A percentile compares a stretch with the other conserved stretches of the same genome.
phyloP scores from a whole-genome alignment of 2,888 invertebrate genomes.

The Diarsia brunnea region DNA sequence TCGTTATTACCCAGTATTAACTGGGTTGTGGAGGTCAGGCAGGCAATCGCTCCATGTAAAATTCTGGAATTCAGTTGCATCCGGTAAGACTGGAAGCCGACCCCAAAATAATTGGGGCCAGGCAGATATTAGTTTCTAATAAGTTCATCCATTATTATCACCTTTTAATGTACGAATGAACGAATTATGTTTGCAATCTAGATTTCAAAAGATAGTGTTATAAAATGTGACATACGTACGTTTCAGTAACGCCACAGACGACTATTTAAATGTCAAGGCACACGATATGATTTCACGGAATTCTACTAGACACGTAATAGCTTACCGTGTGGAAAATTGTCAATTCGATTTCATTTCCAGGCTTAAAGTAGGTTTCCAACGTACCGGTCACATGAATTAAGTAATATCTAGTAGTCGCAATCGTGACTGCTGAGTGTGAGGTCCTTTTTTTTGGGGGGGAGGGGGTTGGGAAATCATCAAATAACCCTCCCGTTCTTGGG shows the following conservation, averaged over 20 bases:
- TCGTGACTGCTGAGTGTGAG: too few species aligned
- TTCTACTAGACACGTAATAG: conserved; percentile 25
- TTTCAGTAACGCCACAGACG: not conserved
- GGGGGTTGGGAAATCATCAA: too few species aligned
- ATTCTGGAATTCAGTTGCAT: too few species aligned
- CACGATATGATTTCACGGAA: conserved; percentile 36
- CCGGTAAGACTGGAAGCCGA: too few species aligned
- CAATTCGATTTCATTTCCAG: conserved; percentile 30
- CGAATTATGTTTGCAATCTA: not conserved
- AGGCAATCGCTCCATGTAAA: too few species aligned
- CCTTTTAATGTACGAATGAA: not conserved
- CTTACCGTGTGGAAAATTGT: conserved; percentile 37
- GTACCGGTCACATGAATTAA: not conserved
- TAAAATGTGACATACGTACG: not conserved
- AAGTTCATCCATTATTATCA: not conserved
- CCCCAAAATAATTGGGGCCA: too few species aligned
- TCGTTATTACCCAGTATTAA: too few species aligned
- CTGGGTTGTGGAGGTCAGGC: too few species aligned
- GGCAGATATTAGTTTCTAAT: too few species aligned
- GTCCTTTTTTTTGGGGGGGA: too few species aligned
- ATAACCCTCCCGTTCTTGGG: too few species aligned
- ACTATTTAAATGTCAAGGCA: conserved; percentile 7
- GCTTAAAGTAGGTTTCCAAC: conserved; percentile 36
- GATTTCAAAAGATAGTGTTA: not conserved
- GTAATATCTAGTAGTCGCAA: too few species aligned